Evolutionary conservation across 2,797 vertebrate genomes (phyloP), one percentile per base, ranked within the genome.

Genomic region (Phyllotis vaccarum): DNA sequence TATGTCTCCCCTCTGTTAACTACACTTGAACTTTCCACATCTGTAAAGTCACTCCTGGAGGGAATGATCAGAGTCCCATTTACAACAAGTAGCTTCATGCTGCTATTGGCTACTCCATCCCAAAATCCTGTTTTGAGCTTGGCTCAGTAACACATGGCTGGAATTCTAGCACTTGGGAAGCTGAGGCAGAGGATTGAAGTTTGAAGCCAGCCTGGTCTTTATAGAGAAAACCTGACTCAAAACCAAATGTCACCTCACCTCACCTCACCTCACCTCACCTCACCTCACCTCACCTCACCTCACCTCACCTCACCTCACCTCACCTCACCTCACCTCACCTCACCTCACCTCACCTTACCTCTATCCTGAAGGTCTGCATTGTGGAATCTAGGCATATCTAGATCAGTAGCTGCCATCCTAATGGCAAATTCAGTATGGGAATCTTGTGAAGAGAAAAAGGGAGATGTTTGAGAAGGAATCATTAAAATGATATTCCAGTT

Each of bases 11-110:
- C 29, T 78, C 75, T 13, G 1, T 27, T 27, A 79, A 6, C 46
- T 72, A n/a, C 7, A 58, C 62, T 37, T 31, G 70, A 46, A 2
- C 16, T 5, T 13, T 22, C 19, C 10, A 4, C 16, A 9, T 1
- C 2, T 74, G 1, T 1, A 4, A 70, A 8, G 19, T 21, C 19
- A 3, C 3, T 21, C 29, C 8, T 31, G 2, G 8, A 12, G 17
- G 74, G 1, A 79, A 11, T 13, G 2, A 5, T 52, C 21, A 14
- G 17, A 16, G 1, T 27, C 31, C n/a, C 27, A 1, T 34, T 70
- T 3, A 37, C 13, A 34, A 6, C 14, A 24, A 78, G 19, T 19
- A 22, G 34, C 49, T 31, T 21, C 9, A 6, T 22, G 0, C 7
- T 56, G 46, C 7, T 86, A n/a, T 58, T 19, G 5, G 8, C 17